These are phyloP conservation scores for Acleris literana DNA, from an alignment of 2,888 invertebrate genomes.

Conservation along the genomic window DNA sequence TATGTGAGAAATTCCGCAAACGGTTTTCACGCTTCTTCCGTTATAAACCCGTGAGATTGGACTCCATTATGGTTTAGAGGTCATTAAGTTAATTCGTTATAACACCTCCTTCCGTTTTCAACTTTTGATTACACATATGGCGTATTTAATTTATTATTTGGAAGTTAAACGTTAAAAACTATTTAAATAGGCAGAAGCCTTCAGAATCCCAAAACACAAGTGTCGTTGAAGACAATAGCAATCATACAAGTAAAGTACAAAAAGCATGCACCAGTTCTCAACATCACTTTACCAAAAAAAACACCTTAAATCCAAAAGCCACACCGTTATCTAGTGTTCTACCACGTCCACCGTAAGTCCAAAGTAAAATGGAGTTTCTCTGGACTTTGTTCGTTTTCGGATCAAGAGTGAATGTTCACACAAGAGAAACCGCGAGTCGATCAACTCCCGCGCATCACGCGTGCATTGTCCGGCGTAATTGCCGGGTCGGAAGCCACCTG, in stretches of 20 bases:
- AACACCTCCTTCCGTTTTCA: background rate
- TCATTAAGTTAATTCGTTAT: conserved; percentile 10
- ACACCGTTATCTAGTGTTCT: no score
- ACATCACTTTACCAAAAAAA: background rate
- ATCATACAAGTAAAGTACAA: conserved; percentile 18
- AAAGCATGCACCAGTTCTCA: conserved; percentile 7
- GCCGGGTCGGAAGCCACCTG: conserved; percentile 74
- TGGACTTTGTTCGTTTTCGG: background rate
- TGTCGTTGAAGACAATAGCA: conserved; percentile 8
- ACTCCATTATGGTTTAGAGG: conserved; percentile 6
- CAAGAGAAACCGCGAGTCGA: conserved; percentile 49
- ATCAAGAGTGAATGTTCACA: conserved; percentile 32
- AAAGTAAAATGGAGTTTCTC: background rate
- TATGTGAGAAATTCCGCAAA: conserved; percentile 61
- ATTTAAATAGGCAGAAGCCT: background rate
- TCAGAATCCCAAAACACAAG: conserved; percentile 10
- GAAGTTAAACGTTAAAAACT: no score
- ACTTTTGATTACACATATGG: background rate
- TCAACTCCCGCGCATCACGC: conserved; percentile 71
- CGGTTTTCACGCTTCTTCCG: conserved; percentile 43
- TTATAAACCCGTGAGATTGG: conserved; percentile 26
- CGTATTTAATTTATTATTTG: no score
- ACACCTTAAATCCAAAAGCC: conserved; percentile 7
- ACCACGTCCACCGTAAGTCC: no score
- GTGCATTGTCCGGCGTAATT: conserved; percentile 75